Evolutionary conservation across 2,888 invertebrate species (phyloP).

Genomic region (Troilus luridus): DNA sequence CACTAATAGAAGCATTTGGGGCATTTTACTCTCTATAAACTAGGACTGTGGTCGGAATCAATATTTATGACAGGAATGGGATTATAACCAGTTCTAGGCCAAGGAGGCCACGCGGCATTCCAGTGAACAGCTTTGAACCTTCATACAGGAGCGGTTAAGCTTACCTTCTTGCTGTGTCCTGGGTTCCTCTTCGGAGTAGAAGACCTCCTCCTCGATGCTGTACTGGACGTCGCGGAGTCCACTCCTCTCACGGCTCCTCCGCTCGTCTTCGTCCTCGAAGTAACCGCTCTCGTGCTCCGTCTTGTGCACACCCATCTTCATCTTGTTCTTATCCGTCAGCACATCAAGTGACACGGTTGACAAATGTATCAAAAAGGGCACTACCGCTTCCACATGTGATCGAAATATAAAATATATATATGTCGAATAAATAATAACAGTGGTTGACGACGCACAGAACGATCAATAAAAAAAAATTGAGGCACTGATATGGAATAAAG

Average conservation of each 20-base stretch:
- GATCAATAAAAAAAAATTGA: not conserved
- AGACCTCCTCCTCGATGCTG: slow-evolving; percentile 54
- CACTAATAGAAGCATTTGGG: not conserved
- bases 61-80: slow-evolving; percentile 24
- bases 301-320: slow-evolving; percentile 76
- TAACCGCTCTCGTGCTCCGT: slow-evolving; percentile 87
- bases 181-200: slow-evolving; percentile 59
- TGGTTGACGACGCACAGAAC: slow-evolving; percentile 4
- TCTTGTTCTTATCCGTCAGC: slow-evolving; percentile 1
- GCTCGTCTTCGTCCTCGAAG: slow-evolving; percentile 78
- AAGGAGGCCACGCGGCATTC: slow-evolving; percentile 44
- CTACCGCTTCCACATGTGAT: not conserved
- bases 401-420: not conserved
- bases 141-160: slow-evolving; percentile 37
- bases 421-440: not conserved
- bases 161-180: slow-evolving; percentile 56
- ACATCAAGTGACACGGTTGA: slow-evolving; percentile 32
- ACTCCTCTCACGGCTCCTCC: slow-evolving; percentile 29
- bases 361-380: not conserved
- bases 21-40: not conserved
- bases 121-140: slow-evolving; percentile 50
- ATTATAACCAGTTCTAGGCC: slow-evolving; percentile 30
- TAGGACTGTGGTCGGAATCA: not conserved
- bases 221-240: slow-evolving; percentile 59
- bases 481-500: slow-evolving; percentile 36